Conservation (phyloP, 2,888 invertebrate species). For the Gisinianus flammeolus region DNA sequence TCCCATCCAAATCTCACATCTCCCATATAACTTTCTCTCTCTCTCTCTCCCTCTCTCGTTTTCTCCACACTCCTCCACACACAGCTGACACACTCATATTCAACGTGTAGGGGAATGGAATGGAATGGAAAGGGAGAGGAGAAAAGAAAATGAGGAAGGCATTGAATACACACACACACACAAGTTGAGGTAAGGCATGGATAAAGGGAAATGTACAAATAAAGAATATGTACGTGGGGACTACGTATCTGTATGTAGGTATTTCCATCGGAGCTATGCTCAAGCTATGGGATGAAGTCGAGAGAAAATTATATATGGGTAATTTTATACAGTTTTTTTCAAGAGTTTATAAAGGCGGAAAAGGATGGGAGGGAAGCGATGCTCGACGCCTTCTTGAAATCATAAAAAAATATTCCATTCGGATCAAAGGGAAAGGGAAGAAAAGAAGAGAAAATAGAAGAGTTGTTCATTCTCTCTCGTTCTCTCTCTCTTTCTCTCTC, state of each 20-base stretch:
- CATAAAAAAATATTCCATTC: constrained; percentile 13
- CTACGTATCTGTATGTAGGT: too few species aligned
- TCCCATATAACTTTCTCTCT: neutral
- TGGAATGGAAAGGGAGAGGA: neutral
- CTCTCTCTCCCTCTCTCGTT: neutral
- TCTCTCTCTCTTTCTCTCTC: neutral
- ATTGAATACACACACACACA: neutral
- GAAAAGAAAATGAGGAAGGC: neutral
- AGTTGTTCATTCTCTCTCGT: constrained; percentile 16
- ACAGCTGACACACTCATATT: too few species aligned
- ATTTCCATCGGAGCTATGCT: too few species aligned
- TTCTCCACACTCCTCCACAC: too few species aligned
- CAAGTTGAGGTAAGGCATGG: too few species aligned
- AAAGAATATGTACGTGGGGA: too few species aligned
- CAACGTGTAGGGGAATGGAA: neutral
- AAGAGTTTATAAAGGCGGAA: constrained; percentile 1
- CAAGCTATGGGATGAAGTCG: neutral
- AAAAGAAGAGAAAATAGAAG: constrained; percentile 18
- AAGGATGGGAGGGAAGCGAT: neutral
- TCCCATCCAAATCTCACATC: neutral
- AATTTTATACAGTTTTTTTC: constrained; percentile 9
- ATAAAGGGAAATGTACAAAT: too few species aligned
- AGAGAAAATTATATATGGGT: constrained; percentile 9
- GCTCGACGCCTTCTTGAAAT: constrained; percentile 11
- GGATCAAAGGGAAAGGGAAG: constrained; percentile 16